Evolutionary conservation across 2,888 invertebrate genomes (phyloP), one percentile per base, ranked within the genome.

Genomic region (Caenorhabditis uteleia): DNA sequence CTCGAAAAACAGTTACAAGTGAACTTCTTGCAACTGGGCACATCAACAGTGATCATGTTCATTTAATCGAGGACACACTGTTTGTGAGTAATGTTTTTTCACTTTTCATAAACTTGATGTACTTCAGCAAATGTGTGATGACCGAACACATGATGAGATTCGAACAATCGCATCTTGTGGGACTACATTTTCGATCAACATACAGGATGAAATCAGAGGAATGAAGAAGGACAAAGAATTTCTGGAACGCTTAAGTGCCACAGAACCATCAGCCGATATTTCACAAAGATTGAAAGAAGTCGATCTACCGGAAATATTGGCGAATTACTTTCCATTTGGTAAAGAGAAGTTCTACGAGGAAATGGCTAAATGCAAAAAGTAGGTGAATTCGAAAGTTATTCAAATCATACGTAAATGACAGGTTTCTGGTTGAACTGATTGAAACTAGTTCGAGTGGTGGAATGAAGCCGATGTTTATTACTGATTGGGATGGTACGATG

Each of bases 401-500:
- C 33, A 8, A 20, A 20, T 16, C 16, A 12, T 34, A 25, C 12
- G 5, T 20, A 38, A 21, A 16, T 29, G 3, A 14, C 45, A 72
- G 67, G 8, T 80, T 80, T 46, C 48, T 78, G 43, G 38, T 59
- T 20, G 54, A 49, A 20, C 62, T 76, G 39, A 68, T 77, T 20
- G 59, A 57, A 14, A 51, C 43, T 0, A 23, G 55, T 14, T 21
- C 47, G 1, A 42, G 44, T 6, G 42, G 50, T n/a, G 65, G 54
- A 12, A 49, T 53, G 1, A 74, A 74, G 27, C 71, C 70, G 16
- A 33, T 74, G 16, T 70, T 83, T 34, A 73, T 83, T 38, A 82
- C 82, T 6, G 82, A 83, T 46, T 82, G 82, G 82, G 83, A 83
- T 62, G 83, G 83, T 7, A 83, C 83, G 1, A 83, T 83, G 82